These are phyloP conservation scores for Scaptomyza flava DNA, from an alignment of 2,888 invertebrate species.

Conservation along the genomic window DNA sequence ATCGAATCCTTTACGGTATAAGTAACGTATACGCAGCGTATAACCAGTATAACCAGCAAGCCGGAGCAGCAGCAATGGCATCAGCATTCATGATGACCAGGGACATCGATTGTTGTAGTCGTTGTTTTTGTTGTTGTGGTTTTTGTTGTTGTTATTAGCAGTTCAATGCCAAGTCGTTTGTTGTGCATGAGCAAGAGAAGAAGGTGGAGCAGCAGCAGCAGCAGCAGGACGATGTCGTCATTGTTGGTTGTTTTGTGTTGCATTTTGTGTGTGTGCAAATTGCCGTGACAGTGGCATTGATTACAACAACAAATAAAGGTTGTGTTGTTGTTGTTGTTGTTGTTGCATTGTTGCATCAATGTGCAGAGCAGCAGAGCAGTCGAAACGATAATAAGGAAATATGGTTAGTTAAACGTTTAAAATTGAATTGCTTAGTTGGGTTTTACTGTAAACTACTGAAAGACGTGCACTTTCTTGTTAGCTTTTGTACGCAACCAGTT, in stretches of 20 bases:
- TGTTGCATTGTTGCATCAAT: constrained; percentile 35
- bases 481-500: constrained; percentile 2
- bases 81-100: constrained; percentile 71
- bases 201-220: background rate
- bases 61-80: constrained; percentile 30
- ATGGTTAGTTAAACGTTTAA: constrained; percentile 79
- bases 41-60: constrained; percentile 9
- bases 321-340: constrained; percentile 26
- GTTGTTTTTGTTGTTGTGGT: constrained; percentile 42
- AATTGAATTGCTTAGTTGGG: constrained; percentile 60
- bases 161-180: constrained; percentile 76
- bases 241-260: constrained; percentile 64
- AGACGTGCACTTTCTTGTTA: constrained; percentile 7
- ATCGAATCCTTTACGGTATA: constrained; percentile 85
- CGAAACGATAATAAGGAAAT: constrained; percentile 69
- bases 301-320: constrained; percentile 62
- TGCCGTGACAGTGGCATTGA: constrained; percentile 79
- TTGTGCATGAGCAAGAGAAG: constrained; percentile 27
- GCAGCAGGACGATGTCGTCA: constrained; percentile 6
- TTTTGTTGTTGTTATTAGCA: constrained; percentile 69
- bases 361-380: constrained; percentile 29
- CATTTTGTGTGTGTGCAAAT: constrained; percentile 80
- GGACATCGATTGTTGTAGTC: constrained; percentile 44
- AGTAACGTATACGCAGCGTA: constrained; percentile 49
- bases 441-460: constrained; percentile 31